Percentiles rank a stretch among this genome's conserved stretches.
Conservation (phyloP, 2,113 vertebrate species). For the Cyprinodon variegatus region DNA sequence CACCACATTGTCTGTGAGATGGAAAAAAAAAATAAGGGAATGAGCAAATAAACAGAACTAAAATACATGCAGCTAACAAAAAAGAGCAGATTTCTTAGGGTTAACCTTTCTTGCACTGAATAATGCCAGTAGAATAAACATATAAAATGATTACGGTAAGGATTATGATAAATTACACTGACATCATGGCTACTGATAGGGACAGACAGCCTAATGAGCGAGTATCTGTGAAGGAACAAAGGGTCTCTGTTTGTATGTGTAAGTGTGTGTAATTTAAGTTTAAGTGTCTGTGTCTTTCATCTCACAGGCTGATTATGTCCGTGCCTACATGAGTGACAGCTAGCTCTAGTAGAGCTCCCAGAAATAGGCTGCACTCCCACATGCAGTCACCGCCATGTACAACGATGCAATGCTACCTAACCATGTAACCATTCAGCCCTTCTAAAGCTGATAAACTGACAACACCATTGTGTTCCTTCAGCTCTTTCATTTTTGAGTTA, state of each 20-base stretch:
- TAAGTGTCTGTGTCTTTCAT: slow-evolving; percentile 57
- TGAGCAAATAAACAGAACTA: background rate
- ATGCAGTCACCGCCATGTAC: slow-evolving; percentile 22
- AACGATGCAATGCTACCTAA: slow-evolving; percentile 17
- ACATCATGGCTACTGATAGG: slow-evolving; percentile 44
- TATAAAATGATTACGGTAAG: slow-evolving; percentile 52
- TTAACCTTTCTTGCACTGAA: background rate
- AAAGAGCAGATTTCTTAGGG: slow-evolving; percentile 2
- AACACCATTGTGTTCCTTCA: slow-evolving; percentile 5
- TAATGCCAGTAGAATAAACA: slow-evolving; percentile 7
- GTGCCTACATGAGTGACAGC: slow-evolving; percentile 66
- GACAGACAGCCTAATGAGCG: slow-evolving; percentile 55
- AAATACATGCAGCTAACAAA: background rate
- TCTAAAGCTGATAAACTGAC: slow-evolving; percentile 14
- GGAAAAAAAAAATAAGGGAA: background rate
- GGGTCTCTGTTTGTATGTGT: background rate
- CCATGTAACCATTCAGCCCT: slow-evolving; percentile 23
- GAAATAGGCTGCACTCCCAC: slow-evolving; percentile 56
- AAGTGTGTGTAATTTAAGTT: slow-evolving; percentile 24
- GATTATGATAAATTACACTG: slow-evolving; percentile 46
- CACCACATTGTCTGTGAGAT: slow-evolving; percentile 86
- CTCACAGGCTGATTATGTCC: slow-evolving; percentile 57
- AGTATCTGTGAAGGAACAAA: slow-evolving; percentile 47
- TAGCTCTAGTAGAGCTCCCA: slow-evolving; percentile 66
- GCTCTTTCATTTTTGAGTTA: slow-evolving; percentile 33